These are phyloP conservation scores for Caenorhabditis auriculariae DNA, from an alignment of 2,888 invertebrate genomes.

Conservation along the genomic window DNA sequence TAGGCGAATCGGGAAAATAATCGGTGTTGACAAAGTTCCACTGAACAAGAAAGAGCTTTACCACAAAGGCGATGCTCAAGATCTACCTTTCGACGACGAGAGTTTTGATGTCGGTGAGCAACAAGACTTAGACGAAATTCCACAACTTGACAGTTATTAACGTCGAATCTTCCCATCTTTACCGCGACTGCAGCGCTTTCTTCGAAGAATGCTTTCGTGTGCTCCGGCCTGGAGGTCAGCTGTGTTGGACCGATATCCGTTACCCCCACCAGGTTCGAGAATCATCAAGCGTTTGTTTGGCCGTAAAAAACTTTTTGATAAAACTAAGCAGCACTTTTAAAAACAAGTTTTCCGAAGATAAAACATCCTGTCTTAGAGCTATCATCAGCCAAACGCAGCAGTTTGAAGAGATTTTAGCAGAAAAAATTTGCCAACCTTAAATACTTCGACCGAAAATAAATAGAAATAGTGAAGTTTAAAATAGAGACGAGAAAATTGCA, in stretches of 20 bases:
- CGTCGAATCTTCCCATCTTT: constrained; percentile 53
- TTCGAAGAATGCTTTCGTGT: constrained; percentile 45
- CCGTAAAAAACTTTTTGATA: too few relatives aligned
- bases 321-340: too few relatives aligned
- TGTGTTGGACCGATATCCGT: constrained; percentile 53
- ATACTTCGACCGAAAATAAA: too few relatives aligned
- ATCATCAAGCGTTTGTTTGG: too few relatives aligned
- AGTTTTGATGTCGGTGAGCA: constrained; percentile 27
- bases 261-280: constrained; percentile 31
- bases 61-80: constrained; percentile 39
- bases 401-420: too few relatives aligned
- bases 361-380: too few relatives aligned
- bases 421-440: too few relatives aligned
- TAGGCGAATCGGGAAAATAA: constrained; percentile 22
- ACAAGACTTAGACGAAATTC: background rate
- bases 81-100: constrained; percentile 27
- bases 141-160: constrained; percentile 37
- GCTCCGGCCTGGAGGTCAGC: constrained; percentile 33
- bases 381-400: too few relatives aligned
- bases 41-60: constrained; percentile 6
- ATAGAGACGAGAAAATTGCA: background rate
- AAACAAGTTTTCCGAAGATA: too few relatives aligned
- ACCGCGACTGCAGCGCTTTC: constrained; percentile 32
- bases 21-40: constrained; percentile 39
- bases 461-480: background rate